Evolutionary conservation across 1,140 invertebrate genomes (phyloP).

Genomic region (Chironomus tepperi): DNA sequence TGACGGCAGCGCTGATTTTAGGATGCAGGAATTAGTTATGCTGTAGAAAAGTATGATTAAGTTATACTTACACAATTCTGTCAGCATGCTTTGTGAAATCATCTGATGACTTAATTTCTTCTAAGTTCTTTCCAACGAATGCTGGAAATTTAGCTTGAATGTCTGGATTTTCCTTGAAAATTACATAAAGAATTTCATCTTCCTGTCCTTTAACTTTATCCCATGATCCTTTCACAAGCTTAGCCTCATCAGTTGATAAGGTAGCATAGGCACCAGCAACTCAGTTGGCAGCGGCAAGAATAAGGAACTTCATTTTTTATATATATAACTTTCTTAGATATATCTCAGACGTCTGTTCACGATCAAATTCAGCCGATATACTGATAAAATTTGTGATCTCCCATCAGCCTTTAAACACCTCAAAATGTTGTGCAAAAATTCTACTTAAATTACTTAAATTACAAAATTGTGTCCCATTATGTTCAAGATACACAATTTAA

Average conservation of each 20-base stretch:
- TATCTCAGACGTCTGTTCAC: background rate
- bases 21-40: background rate
- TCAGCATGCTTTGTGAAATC: background rate
- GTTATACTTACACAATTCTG: background rate
- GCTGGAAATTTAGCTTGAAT: background rate
- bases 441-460: too few relatives aligned
- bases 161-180: background rate
- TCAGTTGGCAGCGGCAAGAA: background rate
- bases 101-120: background rate
- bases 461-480: background rate
- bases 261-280: background rate
- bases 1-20: background rate
- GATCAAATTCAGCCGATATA: background rate
- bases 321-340: background rate
- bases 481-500: too few relatives aligned
- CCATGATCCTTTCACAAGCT: background rate
- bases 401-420: background rate
- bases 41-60: background rate
- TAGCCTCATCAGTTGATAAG: background rate
- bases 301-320: background rate
- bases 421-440: background rate
- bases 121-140: conserved; percentile 1
- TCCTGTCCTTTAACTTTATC: background rate
- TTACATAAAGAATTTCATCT: background rate
- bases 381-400: background rate